phyloP scores from a whole-genome alignment of 2,797 vertebrate genomes.

The Chloroceryle inda region DNA sequence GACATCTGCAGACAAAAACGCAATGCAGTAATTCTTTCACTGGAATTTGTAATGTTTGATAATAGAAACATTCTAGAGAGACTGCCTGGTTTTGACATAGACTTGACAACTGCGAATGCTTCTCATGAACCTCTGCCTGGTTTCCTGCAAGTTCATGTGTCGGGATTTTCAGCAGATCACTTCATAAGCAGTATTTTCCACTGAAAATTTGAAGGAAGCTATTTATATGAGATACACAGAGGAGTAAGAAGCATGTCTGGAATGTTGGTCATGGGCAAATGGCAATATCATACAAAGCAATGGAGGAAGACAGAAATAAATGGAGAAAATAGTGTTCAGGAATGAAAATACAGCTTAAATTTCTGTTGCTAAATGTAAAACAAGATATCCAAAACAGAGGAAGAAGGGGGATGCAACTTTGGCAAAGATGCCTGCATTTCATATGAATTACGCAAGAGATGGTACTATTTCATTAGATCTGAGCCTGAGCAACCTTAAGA shows the following conservation, averaged over 20 bases:
- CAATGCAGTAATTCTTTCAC: background rate
- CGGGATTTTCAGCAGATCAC: background rate
- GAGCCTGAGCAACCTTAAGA: background rate
- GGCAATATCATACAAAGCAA: background rate
- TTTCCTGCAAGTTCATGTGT: background rate
- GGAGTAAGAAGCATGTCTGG: background rate
- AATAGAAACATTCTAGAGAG: background rate
- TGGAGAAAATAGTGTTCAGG: background rate
- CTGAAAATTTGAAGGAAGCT: background rate
- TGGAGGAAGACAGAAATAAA: background rate
- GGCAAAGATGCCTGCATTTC: background rate
- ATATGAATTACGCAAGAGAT: background rate
- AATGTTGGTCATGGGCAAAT: background rate
- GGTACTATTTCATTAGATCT: background rate
- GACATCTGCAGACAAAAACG: slow-evolving; percentile 20
- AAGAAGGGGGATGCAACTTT: background rate
- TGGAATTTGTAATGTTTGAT: slow-evolving; percentile 13
- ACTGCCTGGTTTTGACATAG: background rate
- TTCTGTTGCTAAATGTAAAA: background rate
- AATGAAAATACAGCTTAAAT: background rate
- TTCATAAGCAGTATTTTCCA: background rate
- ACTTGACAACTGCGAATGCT: slow-evolving; percentile 10
- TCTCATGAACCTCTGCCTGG: background rate
- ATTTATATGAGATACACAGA: background rate
- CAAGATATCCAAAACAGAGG: background rate